These are phyloP conservation scores for Lycaon pictus DNA, from an alignment of 2,113 vertebrate species.

Conservation along the genomic window DNA sequence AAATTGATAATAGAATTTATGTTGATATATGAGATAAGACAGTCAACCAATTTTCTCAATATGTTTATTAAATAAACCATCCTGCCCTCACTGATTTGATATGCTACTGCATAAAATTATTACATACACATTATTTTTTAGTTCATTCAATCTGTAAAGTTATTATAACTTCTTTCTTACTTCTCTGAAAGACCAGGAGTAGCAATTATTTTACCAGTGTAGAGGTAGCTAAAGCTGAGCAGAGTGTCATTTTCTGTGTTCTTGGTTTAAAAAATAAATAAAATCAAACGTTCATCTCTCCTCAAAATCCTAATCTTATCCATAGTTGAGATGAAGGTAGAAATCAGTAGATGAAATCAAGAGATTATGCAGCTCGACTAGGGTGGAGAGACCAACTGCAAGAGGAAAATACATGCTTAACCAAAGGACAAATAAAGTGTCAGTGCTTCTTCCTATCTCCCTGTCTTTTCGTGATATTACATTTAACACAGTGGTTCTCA, in stretches of 20 bases:
- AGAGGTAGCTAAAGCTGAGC: background rate
- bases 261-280: background rate
- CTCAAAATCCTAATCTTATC: background rate
- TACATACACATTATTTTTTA: background rate
- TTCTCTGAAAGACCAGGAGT: background rate
- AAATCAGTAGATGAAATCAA: constrained; percentile 22
- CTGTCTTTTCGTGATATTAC: background rate
- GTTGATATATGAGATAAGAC: background rate
- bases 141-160: constrained; percentile 41
- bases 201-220: background rate
- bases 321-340: background rate
- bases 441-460: background rate
- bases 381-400: background rate
- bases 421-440: background rate
- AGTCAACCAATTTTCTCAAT: background rate
- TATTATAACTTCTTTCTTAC: background rate
- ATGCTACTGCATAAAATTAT: constrained; percentile 43
- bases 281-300: constrained; percentile 29
- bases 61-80: constrained; percentile 9
- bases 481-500: background rate
- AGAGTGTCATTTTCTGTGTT: background rate
- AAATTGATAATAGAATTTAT: background rate
- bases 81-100: background rate
- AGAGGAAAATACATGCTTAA: background rate
- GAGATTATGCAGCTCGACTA: background rate